Evolutionary conservation across 1,140 invertebrate genomes (phyloP).

Genomic region (Brevipalpus yothersi): DNA sequence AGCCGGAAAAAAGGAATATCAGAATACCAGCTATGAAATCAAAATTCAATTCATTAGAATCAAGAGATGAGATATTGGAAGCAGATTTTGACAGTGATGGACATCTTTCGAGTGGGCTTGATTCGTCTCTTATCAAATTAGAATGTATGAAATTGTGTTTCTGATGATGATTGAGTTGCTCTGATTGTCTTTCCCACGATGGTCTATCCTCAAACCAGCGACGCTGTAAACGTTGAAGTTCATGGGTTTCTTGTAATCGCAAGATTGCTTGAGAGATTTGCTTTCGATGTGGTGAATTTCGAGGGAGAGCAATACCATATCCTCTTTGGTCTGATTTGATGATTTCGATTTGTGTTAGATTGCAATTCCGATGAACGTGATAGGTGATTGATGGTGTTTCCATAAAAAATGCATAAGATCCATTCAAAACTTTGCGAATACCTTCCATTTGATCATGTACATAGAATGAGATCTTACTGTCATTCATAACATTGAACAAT

Average conservation of each 20-base stretch:
- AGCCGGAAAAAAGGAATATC: slow-evolving; percentile 24
- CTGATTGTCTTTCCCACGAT: neutral
- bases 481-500: slow-evolving; percentile 70
- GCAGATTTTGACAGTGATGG: slow-evolving; percentile 12
- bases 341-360: slow-evolving; percentile 44
- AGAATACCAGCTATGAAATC: slow-evolving; percentile 26
- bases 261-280: slow-evolving; percentile 21
- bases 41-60: slow-evolving; percentile 13
- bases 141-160: slow-evolving; percentile 13
- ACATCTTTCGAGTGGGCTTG: slow-evolving; percentile 6
- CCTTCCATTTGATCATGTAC: slow-evolving; percentile 58
- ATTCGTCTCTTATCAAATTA: slow-evolving; percentile 18
- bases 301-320: slow-evolving; percentile 38
- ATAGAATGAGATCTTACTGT: slow-evolving; percentile 47
- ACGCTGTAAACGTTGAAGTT: slow-evolving; percentile 19
- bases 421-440: slow-evolving; percentile 42
- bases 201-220: slow-evolving; percentile 18
- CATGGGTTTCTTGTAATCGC: slow-evolving; percentile 22
- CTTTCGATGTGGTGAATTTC: slow-evolving; percentile 14
- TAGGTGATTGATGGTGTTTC: slow-evolving; percentile 39
- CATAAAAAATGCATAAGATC: neutral
- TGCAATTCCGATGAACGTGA: slow-evolving; percentile 42
- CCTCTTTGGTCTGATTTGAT: slow-evolving; percentile 50
- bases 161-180: neutral
- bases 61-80: slow-evolving; percentile 14